Percentiles rank a stretch among this genome's conserved stretches.
Evolutionary conservation across 2,113 vertebrate species (phyloP).

Genomic region (Turnix velox): DNA sequence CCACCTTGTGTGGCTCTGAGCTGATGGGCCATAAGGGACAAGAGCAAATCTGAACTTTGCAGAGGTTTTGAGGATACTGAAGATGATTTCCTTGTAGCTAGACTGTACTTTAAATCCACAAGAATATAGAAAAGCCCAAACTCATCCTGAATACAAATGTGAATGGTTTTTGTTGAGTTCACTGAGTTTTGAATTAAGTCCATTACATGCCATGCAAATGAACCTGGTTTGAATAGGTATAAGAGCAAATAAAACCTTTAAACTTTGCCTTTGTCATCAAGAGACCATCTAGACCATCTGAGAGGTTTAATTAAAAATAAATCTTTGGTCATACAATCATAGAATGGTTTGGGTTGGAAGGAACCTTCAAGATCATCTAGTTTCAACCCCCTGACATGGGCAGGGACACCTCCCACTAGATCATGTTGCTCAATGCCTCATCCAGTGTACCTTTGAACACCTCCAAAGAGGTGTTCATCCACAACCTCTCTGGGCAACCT

Average conservation of each 20-base stretch:
- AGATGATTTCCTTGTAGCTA: neutral
- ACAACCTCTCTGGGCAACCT: too few species aligned
- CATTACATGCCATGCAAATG: neutral
- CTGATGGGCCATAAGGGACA: neutral
- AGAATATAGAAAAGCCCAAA: neutral
- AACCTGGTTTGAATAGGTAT: neutral
- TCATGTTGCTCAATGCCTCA: too few species aligned
- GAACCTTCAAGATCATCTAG: too few species aligned
- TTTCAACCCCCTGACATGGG: too few species aligned
- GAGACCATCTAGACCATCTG: neutral
- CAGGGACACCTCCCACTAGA: too few species aligned
- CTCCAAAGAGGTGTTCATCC: too few species aligned
- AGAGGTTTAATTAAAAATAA: neutral
- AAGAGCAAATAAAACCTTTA: neutral
- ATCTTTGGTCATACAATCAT: too few species aligned
- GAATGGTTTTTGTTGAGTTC: neutral
- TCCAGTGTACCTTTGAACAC: too few species aligned
- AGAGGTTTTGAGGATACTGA: rapidly evolving
- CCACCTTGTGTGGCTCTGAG: neutral
- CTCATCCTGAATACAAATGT: neutral
- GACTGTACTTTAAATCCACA: neutral
- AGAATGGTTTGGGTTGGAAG: too few species aligned
- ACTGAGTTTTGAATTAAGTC: neutral
- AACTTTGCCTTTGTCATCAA: neutral
- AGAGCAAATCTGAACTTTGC: neutral